phyloP scores from a whole-genome alignment of 2,888 invertebrate genomes.

The Meandrusa payeni region DNA sequence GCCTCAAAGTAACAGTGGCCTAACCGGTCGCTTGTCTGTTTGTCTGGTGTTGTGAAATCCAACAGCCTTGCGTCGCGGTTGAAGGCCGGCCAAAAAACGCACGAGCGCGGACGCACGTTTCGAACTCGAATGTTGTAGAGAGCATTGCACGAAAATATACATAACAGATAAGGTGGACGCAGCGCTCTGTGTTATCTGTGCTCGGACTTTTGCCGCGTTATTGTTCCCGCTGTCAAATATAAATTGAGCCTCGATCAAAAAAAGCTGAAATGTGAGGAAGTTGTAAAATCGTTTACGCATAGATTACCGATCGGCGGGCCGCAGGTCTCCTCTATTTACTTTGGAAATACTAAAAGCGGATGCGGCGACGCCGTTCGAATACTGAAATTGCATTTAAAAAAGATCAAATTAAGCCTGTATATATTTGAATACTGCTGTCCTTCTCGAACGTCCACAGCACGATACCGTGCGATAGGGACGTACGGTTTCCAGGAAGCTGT shows the following conservation, averaged over 20 bases:
- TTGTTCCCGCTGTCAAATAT: too few species aligned
- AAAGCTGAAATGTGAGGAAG: conserved; percentile 61
- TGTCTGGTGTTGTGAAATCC: conserved; percentile 66
- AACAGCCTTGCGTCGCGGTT: conserved; percentile 66
- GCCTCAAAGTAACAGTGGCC: conserved; percentile 40
- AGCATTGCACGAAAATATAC: conserved; percentile 51
- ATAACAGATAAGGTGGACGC: conserved; percentile 41
- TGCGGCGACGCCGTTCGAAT: conserved; percentile 74
- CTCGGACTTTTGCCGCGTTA: not conserved
- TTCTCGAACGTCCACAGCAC: conserved; percentile 35
- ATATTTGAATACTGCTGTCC: conserved; percentile 42
- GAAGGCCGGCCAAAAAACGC: conserved; percentile 67
- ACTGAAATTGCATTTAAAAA: conserved; percentile 67
- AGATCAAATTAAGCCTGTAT: conserved; percentile 39
- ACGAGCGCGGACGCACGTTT: conserved; percentile 50
- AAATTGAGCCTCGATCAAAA: too few species aligned
- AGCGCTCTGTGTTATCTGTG: conserved; percentile 6
- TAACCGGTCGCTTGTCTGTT: conserved; percentile 23
- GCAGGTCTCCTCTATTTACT: conserved; percentile 62
- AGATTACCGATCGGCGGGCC: conserved; percentile 58
- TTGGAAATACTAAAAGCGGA: conserved; percentile 74
- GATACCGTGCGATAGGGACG: conserved; percentile 48
- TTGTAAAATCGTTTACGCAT: conserved; percentile 63
- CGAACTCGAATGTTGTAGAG: conserved; percentile 43
- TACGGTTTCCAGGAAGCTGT: conserved; percentile 66